Conservation (phyloP, 2,797 vertebrate genomes). For the Falco columbarius region DNA sequence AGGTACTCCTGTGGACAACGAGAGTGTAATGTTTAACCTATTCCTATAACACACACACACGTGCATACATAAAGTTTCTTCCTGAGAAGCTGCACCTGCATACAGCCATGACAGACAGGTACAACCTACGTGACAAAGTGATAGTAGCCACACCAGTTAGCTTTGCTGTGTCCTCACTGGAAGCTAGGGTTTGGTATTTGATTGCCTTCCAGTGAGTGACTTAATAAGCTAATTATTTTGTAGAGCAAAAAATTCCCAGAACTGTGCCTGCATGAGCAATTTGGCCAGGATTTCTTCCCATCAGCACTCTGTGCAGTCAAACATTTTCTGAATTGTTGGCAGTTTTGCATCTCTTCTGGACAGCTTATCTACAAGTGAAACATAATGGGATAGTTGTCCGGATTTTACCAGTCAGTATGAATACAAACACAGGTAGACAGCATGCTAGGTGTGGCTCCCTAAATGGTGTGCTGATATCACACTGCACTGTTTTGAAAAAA, state of each 20-base stretch:
- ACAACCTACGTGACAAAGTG: neutral
- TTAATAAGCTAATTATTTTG: constrained; percentile 56
- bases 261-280: constrained; percentile 10
- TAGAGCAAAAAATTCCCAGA: constrained; percentile 27
- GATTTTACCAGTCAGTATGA: neutral
- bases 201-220: constrained; percentile 12
- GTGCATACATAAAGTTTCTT: neutral
- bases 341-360: constrained; percentile 21
- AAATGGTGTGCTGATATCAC: neutral
- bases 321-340: constrained; percentile 13
- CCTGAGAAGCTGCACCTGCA: neutral
- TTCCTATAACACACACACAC: neutral
- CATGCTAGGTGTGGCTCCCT: neutral
- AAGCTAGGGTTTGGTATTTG: neutral
- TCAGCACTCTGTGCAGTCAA: constrained; percentile 12
- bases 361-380: neutral
- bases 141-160: neutral
- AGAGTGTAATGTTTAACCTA: neutral
- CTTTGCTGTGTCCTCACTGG: neutral
- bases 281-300: constrained; percentile 24
- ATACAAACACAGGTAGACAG: neutral
- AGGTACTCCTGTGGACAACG: neutral
- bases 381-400: neutral
- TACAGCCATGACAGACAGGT: neutral
- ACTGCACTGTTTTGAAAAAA: neutral